Percentiles rank a stretch among this genome's conserved stretches.
Evolutionary conservation across 1,140 invertebrate genomes (phyloP).

Genomic region (Drosophila arizonae): DNA sequence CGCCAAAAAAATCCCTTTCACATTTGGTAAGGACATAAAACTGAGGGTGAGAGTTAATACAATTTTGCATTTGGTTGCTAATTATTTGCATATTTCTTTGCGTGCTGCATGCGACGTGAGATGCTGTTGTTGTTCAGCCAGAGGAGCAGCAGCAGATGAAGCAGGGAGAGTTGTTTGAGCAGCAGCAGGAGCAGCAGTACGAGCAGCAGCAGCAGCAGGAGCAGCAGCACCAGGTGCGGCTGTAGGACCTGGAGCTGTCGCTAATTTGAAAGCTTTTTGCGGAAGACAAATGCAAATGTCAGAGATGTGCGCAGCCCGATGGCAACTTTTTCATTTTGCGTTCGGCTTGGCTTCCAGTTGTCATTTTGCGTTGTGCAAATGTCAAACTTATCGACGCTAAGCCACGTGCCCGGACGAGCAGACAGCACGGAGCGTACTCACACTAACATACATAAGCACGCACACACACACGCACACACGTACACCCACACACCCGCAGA

Average conservation of each 20-base stretch:
- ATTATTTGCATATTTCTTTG: conserved; percentile 72
- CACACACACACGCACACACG: not conserved
- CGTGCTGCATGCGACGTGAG: conserved; percentile 30
- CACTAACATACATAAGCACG: not conserved
- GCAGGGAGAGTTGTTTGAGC: not conserved
- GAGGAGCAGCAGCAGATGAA: not conserved
- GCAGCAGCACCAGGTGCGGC: not conserved
- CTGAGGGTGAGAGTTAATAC: conserved; percentile 20
- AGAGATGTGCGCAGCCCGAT: conserved; percentile 54
- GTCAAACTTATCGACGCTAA: conserved; percentile 78
- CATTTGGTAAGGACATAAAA: not conserved
- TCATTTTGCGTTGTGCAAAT: conserved; percentile 78
- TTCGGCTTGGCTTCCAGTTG: conserved; percentile 65
- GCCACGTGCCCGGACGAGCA: conserved; percentile 58
- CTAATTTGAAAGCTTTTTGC: conserved; percentile 56
- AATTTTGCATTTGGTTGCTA: conserved; percentile 48
- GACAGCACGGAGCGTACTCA: conserved; percentile 9
- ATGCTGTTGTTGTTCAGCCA: not conserved
- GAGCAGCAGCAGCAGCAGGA: not conserved
- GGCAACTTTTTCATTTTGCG: conserved; percentile 72
- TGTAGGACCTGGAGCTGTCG: conserved; percentile 31
- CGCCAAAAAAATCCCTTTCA: not conserved
- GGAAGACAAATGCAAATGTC: conserved; percentile 77
- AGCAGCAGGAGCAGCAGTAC: not conserved
- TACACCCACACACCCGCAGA: not conserved